phyloP scores from a whole-genome alignment of 1,140 invertebrate genomes.

The Cephus cinctus region DNA sequence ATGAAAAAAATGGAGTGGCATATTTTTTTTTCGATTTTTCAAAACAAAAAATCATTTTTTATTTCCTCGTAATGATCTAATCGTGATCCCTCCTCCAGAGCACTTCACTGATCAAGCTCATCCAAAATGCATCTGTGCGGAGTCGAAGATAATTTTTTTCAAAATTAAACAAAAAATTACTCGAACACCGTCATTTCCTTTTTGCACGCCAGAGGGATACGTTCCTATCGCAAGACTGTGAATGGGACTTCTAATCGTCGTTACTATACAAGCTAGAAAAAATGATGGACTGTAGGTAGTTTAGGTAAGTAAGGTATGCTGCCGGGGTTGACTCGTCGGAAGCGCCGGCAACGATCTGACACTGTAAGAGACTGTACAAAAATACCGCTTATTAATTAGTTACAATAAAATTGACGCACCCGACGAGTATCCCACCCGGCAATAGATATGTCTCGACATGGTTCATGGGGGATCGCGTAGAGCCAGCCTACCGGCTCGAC shows the following conservation, averaged over 20 bases:
- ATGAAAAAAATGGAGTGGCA: too few species aligned
- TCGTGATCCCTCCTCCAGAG: too few species aligned
- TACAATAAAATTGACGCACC: conserved; percentile 40
- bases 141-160: too few species aligned
- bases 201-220: background rate
- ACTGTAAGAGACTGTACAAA: conserved; percentile 53
- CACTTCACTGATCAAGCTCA: too few species aligned
- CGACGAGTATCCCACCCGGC: conserved; percentile 34
- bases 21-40: too few species aligned
- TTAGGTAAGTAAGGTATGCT: conserved; percentile 3
- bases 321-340: conserved; percentile 35
- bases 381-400: conserved; percentile 47
- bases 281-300: background rate
- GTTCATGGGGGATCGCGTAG: conserved; percentile 33
- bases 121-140: too few species aligned
- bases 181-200: background rate
- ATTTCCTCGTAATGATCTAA: too few species aligned
- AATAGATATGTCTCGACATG: conserved; percentile 51
- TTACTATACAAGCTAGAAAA: background rate
- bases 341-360: conserved; percentile 42
- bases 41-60: too few species aligned
- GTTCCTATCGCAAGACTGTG: background rate
- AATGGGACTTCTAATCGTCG: background rate
- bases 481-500: conserved; percentile 6
- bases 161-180: background rate